phyloP scores from a whole-genome alignment of 1,140 invertebrate genomes.

The Ephestia elutella region DNA sequence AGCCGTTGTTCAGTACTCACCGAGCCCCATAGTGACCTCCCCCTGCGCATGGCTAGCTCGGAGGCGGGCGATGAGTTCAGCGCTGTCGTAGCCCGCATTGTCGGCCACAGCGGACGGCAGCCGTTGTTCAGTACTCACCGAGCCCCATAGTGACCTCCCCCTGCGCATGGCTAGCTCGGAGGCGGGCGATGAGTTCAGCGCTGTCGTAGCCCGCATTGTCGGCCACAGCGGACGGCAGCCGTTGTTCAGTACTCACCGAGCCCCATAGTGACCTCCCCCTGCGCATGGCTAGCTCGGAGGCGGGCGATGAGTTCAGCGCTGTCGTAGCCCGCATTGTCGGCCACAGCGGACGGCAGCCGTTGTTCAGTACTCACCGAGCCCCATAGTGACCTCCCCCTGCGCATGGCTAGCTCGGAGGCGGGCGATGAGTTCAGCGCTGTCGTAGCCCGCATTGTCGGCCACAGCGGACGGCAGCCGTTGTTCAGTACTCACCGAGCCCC shows the following conservation, averaged over 20 bases:
- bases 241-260: too few species aligned
- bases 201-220: constrained; percentile 99
- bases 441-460: constrained; percentile 98
- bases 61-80: constrained; percentile 93
- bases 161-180: constrained; percentile 91
- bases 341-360: constrained; percentile 95
- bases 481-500: too few species aligned
- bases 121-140: too few species aligned
- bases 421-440: constrained; percentile 95
- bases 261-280: constrained; percentile 85
- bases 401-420: constrained; percentile 93
- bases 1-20: too few species aligned
- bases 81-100: constrained; percentile 98
- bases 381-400: constrained; percentile 82
- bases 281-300: constrained; percentile 91
- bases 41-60: constrained; percentile 91
- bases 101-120: constrained; percentile 97
- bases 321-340: constrained; percentile 99
- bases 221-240: constrained; percentile 95
- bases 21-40: constrained; percentile 83
- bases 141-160: constrained; percentile 85
- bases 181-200: constrained; percentile 91
- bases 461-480: constrained; percentile 96
- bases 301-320: constrained; percentile 95
- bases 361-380: too few species aligned